Evolutionary conservation across 1,140 invertebrate species (phyloP).

Genomic region (Bombus haemorrhoidalis): DNA sequence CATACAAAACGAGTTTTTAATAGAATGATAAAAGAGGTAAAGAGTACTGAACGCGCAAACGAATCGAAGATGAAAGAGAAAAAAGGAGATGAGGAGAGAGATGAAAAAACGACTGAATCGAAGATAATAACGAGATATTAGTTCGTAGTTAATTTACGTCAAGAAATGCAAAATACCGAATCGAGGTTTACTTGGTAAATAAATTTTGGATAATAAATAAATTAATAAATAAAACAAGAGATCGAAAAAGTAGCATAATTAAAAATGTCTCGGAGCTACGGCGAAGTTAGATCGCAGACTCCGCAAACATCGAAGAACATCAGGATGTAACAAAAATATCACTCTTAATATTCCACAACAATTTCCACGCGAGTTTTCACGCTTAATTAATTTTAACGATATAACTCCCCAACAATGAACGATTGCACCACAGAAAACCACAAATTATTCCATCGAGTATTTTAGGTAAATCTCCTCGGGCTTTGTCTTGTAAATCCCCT

Average conservation of each 20-base stretch:
- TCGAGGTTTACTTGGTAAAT: background rate
- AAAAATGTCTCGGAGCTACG: background rate
- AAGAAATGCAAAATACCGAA: background rate
- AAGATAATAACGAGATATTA: background rate
- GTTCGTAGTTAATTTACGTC: background rate
- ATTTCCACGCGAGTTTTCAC: background rate
- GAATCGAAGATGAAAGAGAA: background rate
- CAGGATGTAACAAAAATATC: background rate
- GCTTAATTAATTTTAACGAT: too few relatives aligned
- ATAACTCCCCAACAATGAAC: too few relatives aligned
- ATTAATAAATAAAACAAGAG: background rate
- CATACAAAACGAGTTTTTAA: background rate
- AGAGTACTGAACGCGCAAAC: background rate
- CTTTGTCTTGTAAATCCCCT: background rate
- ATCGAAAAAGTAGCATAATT: background rate
- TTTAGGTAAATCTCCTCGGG: too few relatives aligned
- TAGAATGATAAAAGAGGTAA: background rate
- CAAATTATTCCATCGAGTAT: background rate
- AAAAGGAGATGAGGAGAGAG: background rate
- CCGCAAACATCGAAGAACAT: background rate
- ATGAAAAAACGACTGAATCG: background rate
- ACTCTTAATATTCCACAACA: background rate
- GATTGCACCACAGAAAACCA: background rate
- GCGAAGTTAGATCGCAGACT: background rate
- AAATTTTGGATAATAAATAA: background rate